Evolutionary conservation across 2,888 invertebrate species (phyloP).

Genomic region (Germaria angustata): DNA sequence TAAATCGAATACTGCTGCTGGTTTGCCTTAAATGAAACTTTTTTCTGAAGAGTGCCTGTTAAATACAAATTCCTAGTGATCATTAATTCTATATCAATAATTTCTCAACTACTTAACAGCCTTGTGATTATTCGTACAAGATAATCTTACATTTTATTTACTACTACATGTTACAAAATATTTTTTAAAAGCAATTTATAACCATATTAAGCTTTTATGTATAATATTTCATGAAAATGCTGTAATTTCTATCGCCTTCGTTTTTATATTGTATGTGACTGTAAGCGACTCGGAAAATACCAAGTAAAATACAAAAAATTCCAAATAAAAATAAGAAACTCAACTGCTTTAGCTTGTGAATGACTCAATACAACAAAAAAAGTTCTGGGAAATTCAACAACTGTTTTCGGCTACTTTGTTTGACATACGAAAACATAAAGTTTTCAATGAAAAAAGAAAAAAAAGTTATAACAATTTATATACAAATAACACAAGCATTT

Average conservation of each 20-base stretch:
- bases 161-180: too few relatives aligned
- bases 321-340: conserved; percentile 1
- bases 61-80: too few relatives aligned
- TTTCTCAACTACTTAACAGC: too few relatives aligned
- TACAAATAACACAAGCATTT: background rate
- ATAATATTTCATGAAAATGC: background rate
- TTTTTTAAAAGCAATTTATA: background rate
- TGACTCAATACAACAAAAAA: background rate
- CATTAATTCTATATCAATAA: too few relatives aligned
- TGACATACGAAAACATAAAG: conserved; percentile 17
- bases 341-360: conserved; percentile 16
- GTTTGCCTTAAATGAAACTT: too few relatives aligned
- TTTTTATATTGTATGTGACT: conserved; percentile 35
- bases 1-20: too few relatives aligned
- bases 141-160: too few relatives aligned
- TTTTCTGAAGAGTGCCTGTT: too few relatives aligned
- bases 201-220: background rate
- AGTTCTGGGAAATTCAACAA: conserved; percentile 55
- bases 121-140: too few relatives aligned
- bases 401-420: conserved; percentile 51
- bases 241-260: background rate
- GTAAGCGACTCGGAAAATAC: background rate
- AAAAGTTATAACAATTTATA: conserved; percentile 50
- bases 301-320: background rate
- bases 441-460: conserved; percentile 53